phyloP scores from a whole-genome alignment of 2,113 vertebrate genomes.

The Balaenoptera acutorostrata region DNA sequence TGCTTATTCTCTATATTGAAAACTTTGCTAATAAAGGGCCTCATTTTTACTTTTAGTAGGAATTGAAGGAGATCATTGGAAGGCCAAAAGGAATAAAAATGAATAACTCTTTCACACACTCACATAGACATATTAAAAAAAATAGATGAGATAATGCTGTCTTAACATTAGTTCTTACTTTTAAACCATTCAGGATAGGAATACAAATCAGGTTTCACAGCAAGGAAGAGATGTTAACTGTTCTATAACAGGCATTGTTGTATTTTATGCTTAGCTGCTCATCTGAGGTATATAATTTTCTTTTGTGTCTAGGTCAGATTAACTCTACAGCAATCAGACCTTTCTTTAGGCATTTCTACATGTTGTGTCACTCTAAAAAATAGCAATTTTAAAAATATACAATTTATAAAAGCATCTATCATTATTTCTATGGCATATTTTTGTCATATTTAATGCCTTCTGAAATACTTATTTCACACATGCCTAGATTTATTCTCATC shows the following conservation, averaged over 20 bases:
- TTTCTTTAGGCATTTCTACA: slow-evolving; percentile 37
- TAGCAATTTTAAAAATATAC: slow-evolving; percentile 12
- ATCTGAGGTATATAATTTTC: slow-evolving; percentile 62
- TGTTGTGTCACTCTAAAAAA: slow-evolving; percentile 44
- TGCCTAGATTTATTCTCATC: slow-evolving; percentile 54
- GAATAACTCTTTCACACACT: background rate
- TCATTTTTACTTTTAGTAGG: background rate
- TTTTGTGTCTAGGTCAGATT: slow-evolving; percentile 43
- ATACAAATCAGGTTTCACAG: slow-evolving; percentile 60
- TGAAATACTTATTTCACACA: background rate
- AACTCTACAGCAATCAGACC: slow-evolving; percentile 36
- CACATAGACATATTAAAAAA: background rate
- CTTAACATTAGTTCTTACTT: background rate
- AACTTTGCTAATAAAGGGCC: background rate
- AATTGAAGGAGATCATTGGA: background rate
- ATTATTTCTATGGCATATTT: background rate
- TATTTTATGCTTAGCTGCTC: slow-evolving; percentile 62
- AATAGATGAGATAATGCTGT: background rate
- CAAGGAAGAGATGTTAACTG: slow-evolving; percentile 64
- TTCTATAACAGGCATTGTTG: slow-evolving; percentile 29
- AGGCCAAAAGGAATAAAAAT: background rate
- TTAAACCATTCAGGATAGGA: slow-evolving; percentile 7
- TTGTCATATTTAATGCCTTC: background rate
- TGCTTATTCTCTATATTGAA: background rate
- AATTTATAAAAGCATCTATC: background rate